A percentile compares a stretch with the other conserved stretches of the same genome.
phyloP scores from a whole-genome alignment of 2,888 invertebrate genomes.

The Entomobrya proxima region DNA sequence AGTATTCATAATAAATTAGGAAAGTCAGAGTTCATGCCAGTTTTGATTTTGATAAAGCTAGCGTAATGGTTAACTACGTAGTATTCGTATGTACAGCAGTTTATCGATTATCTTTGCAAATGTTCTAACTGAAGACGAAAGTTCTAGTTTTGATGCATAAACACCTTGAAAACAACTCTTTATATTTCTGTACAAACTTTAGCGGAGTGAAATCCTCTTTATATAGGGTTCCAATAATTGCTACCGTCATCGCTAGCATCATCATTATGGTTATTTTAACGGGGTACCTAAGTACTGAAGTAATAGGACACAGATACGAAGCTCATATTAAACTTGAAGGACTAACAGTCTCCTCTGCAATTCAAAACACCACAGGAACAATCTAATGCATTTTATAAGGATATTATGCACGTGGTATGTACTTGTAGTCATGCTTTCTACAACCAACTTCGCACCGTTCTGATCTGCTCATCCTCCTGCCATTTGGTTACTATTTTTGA shows the following conservation, averaged over 20 bases:
- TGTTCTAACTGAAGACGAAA: background rate
- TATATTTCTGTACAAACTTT: background rate
- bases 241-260: conserved; percentile 43
- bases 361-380: background rate
- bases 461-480: background rate
- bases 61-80: too few species aligned
- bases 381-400: conserved; percentile 1
- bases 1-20: too few species aligned
- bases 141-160: background rate
- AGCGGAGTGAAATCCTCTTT: background rate
- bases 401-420: background rate
- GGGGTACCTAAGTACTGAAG: conserved; percentile 29
- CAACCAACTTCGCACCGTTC: background rate
- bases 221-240: background rate
- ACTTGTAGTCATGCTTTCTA: background rate
- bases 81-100: too few species aligned
- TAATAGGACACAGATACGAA: background rate
- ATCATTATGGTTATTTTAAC: conserved; percentile 56
- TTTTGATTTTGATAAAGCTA: too few species aligned
- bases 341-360: background rate
- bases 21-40: too few species aligned
- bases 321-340: conserved; percentile 3
- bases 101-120: too few species aligned
- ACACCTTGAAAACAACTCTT: background rate
- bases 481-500: conserved; percentile 3